Base-by-base conservation (phyloP, 2,113 vertebrate species). In the Geococcyx californianus region DNA sequence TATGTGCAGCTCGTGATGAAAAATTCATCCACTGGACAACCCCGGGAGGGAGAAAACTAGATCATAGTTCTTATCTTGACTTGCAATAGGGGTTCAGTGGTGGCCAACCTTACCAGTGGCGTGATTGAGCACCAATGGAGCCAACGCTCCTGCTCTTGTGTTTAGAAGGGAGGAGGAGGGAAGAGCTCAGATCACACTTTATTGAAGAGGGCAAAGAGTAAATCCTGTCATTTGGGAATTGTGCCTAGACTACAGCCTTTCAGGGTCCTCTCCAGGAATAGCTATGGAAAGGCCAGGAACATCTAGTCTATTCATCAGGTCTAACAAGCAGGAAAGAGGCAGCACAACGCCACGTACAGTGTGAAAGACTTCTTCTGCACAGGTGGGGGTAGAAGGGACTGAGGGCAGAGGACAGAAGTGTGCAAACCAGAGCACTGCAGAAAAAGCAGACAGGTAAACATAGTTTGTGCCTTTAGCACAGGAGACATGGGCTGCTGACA, bases 1-100 rank as follows among this genome's bases (percentile, higher is more conserved):
- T 26, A 42, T n/a, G 52, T 63, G 69, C 42, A 82, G 51, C 62
- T 86, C 69, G 62, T 72, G 73, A 89, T 76, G 81, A 87, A 92
- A 92, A 83, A 74, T 74, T 82, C 66, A 84, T 73, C 80, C 90
- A 78, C 64, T 86, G 84, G 36, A 96, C 89, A 91, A 68, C 70
- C 84, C 25, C 56, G 64, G 70, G 47, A 93, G 59, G 70, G 63
- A 90, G 25, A 25, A 44, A 93, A 87, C 11, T 66, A 67, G n/a
- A 63, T 11, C 72, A 31, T 7, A 78, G 40, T n/a, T 26, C 60
- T 89, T 87, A 94, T 36, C 38, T 3, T 54, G 58, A 66, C 76
- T 90, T 3, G 0, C n/a, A 84, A 8, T 2, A 77, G 72, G 86
- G 28, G 42, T 36, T 84, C 54, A 36, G 42, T 68, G 72, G 67